Conservation (phyloP, 2,113 vertebrate species). For the Gopherus evgoodei region DNA sequence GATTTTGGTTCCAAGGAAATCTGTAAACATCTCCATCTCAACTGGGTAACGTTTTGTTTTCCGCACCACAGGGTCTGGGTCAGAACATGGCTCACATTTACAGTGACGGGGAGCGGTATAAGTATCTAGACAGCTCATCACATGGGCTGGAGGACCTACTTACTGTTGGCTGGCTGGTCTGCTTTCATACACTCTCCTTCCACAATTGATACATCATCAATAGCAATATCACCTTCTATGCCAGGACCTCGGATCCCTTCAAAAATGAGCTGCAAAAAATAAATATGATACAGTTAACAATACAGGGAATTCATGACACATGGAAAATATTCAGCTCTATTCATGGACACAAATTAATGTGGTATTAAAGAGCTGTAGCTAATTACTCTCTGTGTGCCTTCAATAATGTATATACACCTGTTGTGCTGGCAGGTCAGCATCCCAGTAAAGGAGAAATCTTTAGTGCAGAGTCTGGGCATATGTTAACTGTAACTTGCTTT, state of each 20-base stretch:
- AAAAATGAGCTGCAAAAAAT: slow-evolving; percentile 87
- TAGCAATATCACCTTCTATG: slow-evolving; percentile 98
- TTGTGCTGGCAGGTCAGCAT: neutral
- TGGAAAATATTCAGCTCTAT: rapidly evolving
- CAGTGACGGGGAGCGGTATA: rapidly evolving
- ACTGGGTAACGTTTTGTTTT: rapidly evolving
- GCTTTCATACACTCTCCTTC: slow-evolving; percentile 93
- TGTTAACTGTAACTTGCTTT: neutral
- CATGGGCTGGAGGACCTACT: slow-evolving; percentile 52
- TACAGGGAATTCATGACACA: neutral
- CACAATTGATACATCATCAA: slow-evolving; percentile 94
- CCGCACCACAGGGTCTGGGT: neutral
- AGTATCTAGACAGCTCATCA: neutral
- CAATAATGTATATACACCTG: neutral
- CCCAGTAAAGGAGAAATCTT: neutral
- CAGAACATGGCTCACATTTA: neutral
- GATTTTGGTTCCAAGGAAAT: neutral
- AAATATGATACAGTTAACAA: neutral
- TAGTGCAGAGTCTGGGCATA: neutral
- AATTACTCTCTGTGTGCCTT: neutral
- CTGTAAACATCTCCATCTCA: rapidly evolving
- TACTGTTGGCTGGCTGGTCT: slow-evolving; percentile 90
- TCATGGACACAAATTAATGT: neutral
- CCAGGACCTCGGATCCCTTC: slow-evolving; percentile 95
- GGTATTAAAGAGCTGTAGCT: neutral